phyloP scores from a whole-genome alignment of 1,140 invertebrate species.

The Ectropis grisescens region DNA sequence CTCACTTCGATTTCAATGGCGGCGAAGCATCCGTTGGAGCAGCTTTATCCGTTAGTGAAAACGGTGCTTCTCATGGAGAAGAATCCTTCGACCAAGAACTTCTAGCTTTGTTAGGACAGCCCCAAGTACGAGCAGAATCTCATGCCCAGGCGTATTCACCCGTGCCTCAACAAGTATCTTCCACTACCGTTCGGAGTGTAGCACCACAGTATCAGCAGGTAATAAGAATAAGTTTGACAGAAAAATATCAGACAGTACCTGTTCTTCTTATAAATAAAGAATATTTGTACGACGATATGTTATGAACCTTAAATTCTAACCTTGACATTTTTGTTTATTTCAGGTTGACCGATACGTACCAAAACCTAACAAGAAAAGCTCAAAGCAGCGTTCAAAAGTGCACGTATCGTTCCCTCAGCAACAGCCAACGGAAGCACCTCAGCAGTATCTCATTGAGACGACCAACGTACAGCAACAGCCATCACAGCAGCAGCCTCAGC shows the following conservation, averaged over 20 bases:
- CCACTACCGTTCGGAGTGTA: slow-evolving; percentile 23
- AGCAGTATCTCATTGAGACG: slow-evolving; percentile 59
- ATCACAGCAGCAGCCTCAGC: slow-evolving; percentile 20
- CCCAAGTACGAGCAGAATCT: slow-evolving; percentile 19
- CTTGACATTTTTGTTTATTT: not conserved
- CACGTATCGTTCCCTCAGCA: slow-evolving; percentile 27
- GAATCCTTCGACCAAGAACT: slow-evolving; percentile 39
- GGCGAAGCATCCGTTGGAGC: slow-evolving; percentile 57
- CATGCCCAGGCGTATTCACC: slow-evolving; percentile 24
- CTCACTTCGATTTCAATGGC: slow-evolving; percentile 41
- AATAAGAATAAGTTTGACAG: no score
- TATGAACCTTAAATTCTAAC: no score
- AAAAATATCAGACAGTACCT: no score
- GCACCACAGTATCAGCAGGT: slow-evolving; percentile 49
- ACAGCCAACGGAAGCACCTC: slow-evolving; percentile 35
- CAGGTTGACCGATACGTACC: slow-evolving; percentile 51
- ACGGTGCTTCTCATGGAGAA: slow-evolving; percentile 22
- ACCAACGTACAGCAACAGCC: slow-evolving; percentile 43
- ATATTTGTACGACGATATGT: no score
- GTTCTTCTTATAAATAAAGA: no score
- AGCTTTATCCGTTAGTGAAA: slow-evolving; percentile 49
- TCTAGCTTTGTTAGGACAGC: slow-evolving; percentile 34
- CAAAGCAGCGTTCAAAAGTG: slow-evolving; percentile 44
- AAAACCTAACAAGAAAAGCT: slow-evolving; percentile 53
- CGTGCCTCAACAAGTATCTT: no score